Base-by-base conservation (phyloP, 2,113 vertebrate genomes). In the Gobiocypris rarus region DNA sequence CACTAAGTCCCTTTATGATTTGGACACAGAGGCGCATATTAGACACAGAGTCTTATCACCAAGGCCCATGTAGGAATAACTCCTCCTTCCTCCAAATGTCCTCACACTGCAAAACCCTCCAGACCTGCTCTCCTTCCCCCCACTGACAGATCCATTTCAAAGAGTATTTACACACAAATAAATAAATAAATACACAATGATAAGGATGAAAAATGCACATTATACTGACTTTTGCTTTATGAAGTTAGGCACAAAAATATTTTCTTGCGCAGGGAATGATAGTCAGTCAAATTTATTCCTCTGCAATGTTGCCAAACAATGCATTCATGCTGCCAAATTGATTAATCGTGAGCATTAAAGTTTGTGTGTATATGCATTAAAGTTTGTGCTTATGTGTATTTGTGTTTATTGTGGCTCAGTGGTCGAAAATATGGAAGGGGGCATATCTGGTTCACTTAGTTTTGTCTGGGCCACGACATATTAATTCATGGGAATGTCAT, bases 1-100 rank as follows among this genome's bases (percentile, higher is more conserved):
- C 34, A 43, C 54, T 84, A 79, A 84, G 75, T 84, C 52, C 59
- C 67, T 84, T 84, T 84, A 84, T 80, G 75, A 84, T 84, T 84
- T 80, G 31, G 75, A 80, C 83, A 84, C 83, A 84, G 63, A 17
- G 83, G 75, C 65, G 67, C 83, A 73, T 73, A 73, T 84, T 80
- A 73, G 76, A 80, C 83, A 71, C 56, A 84, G 83, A 58, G 75
- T 61, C 83, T 84, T 84, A 84, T 84, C 83, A 79, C 65, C 17
- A 14, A 80, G 83, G 65, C 75, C 54, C 83, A 84, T 80, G 67
- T 79, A 84, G 76, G 65, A 78, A 80, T 45, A 73, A 69, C 67
- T 56, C 75, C 74, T 41, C 59, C 50, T 79, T 79, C 26, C 45
- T 38, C 59, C 43, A 45, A 78, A 77, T 86, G 85, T 78, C 81